These are phyloP conservation scores for Euthynnus affinis DNA, from an alignment of 2,797 vertebrate species.

Conservation along the genomic window DNA sequence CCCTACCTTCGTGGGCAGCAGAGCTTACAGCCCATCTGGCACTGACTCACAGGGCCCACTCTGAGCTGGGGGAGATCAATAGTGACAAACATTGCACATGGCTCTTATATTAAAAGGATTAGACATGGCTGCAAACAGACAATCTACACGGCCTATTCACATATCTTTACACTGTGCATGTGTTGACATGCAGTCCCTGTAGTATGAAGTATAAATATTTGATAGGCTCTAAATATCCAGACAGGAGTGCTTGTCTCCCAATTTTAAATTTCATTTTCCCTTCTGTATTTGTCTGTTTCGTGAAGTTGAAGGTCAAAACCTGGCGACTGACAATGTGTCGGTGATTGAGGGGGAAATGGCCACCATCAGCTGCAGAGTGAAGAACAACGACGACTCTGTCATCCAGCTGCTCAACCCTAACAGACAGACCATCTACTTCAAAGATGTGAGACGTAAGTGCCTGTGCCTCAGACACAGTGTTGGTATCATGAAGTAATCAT, in stretches of 20 bases:
- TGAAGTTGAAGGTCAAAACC: constrained; percentile 93
- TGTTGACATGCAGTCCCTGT: constrained; percentile 58
- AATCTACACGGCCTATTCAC: constrained; percentile 64
- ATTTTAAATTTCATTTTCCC: constrained; percentile 29
- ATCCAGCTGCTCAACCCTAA: constrained; percentile 99
- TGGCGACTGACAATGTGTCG: constrained; percentile 94
- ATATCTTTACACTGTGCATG: constrained; percentile 50
- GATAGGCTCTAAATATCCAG: constrained; percentile 53
- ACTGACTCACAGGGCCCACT: constrained; percentile 80
- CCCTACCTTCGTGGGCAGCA: constrained; percentile 79
- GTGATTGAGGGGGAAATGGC: constrained; percentile 97
- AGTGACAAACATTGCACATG: constrained; percentile 84
- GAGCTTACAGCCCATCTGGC: constrained; percentile 85
- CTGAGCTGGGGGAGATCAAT: constrained; percentile 83
- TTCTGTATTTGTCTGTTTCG: constrained; percentile 39
- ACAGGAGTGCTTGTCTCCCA: not conserved
- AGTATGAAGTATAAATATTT: constrained; percentile 59
- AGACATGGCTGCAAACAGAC: constrained; percentile 76
- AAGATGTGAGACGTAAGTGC: constrained; percentile 95
- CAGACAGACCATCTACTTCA: constrained; percentile 99
- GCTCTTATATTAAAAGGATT: constrained; percentile 84
- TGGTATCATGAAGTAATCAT: not conserved
- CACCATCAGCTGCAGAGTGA: constrained; percentile 98
- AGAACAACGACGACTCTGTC: constrained; percentile 97
- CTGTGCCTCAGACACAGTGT: not conserved